A percentile compares a stretch with the other conserved stretches of the same genome.
Evolutionary conservation across 2,888 invertebrate genomes (phyloP).

Genomic region (Phortica magna): DNA sequence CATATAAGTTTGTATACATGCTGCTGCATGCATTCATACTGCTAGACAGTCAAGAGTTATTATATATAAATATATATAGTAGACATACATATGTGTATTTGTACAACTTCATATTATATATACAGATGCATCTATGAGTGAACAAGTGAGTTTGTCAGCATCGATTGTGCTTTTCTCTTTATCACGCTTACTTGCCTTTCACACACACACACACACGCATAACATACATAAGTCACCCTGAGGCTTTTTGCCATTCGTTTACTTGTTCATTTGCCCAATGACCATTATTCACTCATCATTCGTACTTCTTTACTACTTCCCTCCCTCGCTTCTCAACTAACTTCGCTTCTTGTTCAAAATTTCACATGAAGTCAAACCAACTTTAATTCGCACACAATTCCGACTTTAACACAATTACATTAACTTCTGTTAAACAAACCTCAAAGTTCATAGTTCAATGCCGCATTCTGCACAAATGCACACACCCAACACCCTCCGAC

Average conservation of each 20-base stretch:
- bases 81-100: too few relatives aligned
- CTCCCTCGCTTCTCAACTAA: too few relatives aligned
- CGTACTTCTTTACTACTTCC: too few relatives aligned
- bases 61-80: too few relatives aligned
- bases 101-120: too few relatives aligned
- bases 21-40: too few relatives aligned
- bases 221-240: too few relatives aligned
- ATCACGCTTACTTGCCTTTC: constrained; percentile 45
- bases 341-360: not conserved
- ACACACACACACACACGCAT: constrained; percentile 1
- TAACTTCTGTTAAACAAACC: not conserved
- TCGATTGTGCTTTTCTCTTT: constrained; percentile 59
- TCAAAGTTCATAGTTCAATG: constrained; percentile 8
- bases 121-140: constrained; percentile 22
- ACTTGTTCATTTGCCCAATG: too few relatives aligned
- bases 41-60: not conserved
- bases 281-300: too few relatives aligned
- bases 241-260: too few relatives aligned
- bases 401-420: not conserved
- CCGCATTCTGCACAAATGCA: not conserved
- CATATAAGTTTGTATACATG: not conserved
- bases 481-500: not conserved
- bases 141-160: constrained; percentile 35
- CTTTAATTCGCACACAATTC: not conserved
- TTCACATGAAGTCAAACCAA: not conserved